A percentile compares a stretch with the other conserved stretches of the same genome.
phyloP scores from a whole-genome alignment of 1,140 invertebrate genomes.

The Drosophila takahashii region DNA sequence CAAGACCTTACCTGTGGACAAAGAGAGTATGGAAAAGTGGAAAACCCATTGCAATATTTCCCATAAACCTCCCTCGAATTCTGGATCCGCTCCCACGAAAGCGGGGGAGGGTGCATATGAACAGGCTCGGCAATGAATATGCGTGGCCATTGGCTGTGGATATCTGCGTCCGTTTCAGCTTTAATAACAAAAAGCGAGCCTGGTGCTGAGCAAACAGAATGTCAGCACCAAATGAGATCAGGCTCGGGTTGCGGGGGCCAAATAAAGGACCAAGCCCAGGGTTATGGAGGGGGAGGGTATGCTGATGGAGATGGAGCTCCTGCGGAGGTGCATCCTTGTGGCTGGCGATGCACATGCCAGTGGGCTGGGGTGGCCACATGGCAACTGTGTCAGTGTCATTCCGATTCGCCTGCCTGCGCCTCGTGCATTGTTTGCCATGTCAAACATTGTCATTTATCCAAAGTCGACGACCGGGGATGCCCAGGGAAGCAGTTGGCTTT shows the following conservation, averaged over 20 bases:
- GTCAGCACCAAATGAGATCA: conserved; percentile 73
- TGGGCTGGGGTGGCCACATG: conserved; percentile 18
- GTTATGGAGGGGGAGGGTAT: neutral
- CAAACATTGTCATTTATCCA: conserved; percentile 79
- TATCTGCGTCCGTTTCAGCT: conserved; percentile 47
- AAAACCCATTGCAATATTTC: conserved; percentile 2
- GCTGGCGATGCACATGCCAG: conserved; percentile 54
- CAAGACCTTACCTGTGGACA: neutral
- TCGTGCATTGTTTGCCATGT: conserved; percentile 73
- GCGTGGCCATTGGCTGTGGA: conserved; percentile 51
- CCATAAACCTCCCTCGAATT: neutral
- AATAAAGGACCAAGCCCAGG: neutral
- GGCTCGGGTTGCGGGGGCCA: conserved; percentile 22
- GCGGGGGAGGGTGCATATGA: neutral
- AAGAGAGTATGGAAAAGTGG: neutral
- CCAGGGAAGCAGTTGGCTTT: neutral
- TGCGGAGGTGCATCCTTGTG: conserved; percentile 31
- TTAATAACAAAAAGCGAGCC: conserved; percentile 65
- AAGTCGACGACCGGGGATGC: conserved; percentile 37
- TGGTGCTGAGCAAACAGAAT: conserved; percentile 61
- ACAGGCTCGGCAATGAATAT: conserved; percentile 55
- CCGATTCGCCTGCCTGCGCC: conserved; percentile 44
- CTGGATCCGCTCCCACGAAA: neutral
- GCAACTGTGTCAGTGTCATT: conserved; percentile 76
- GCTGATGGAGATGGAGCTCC: neutral